phyloP scores from a whole-genome alignment of 2,888 invertebrate species.

The Lathronympha strigana region DNA sequence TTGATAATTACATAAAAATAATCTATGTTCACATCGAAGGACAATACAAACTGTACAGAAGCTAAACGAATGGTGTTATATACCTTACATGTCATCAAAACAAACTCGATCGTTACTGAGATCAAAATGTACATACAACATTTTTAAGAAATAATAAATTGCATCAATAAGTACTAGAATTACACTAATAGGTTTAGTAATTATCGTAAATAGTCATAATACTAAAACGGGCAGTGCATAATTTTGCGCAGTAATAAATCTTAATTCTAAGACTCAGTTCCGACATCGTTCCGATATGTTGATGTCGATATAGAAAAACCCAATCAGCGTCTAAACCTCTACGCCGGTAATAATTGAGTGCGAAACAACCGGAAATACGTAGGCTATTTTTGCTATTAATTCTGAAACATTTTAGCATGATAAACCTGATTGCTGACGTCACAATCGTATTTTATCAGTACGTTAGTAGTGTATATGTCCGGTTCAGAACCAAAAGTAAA shows the following conservation, averaged over 20 bases:
- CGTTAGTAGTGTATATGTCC: too few relatives aligned
- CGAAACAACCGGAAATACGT: too few relatives aligned
- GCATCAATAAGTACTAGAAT: conserved; percentile 54
- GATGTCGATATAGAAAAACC: conserved; percentile 47
- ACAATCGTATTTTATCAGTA: too few relatives aligned
- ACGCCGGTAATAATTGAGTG: neutral
- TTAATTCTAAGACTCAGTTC: conserved; percentile 61
- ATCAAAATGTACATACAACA: conserved; percentile 82
- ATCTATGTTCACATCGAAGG: conserved; percentile 62
- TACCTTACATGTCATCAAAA: conserved; percentile 79
- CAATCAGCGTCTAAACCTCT: neutral
- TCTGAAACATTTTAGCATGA: too few relatives aligned
- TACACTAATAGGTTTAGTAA: conserved; percentile 57
- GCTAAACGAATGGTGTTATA: conserved; percentile 82
- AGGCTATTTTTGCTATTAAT: too few relatives aligned
- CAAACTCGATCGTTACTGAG: conserved; percentile 81
- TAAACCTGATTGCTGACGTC: too few relatives aligned
- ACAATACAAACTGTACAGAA: conserved; percentile 79
- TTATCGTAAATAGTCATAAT: conserved; percentile 58
- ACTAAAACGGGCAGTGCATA: conserved; percentile 78
- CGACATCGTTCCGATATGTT: conserved; percentile 72
- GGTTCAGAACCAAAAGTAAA: too few relatives aligned
- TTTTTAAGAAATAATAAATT: conserved; percentile 60
- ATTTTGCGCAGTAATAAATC: conserved; percentile 68
- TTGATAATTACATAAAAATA: conserved; percentile 38